Percentiles rank a stretch among this genome's conserved stretches.
These are phyloP conservation scores for Caradrina clavipalpis DNA, from an alignment of 2,888 invertebrate genomes.

Conservation along the genomic window DNA sequence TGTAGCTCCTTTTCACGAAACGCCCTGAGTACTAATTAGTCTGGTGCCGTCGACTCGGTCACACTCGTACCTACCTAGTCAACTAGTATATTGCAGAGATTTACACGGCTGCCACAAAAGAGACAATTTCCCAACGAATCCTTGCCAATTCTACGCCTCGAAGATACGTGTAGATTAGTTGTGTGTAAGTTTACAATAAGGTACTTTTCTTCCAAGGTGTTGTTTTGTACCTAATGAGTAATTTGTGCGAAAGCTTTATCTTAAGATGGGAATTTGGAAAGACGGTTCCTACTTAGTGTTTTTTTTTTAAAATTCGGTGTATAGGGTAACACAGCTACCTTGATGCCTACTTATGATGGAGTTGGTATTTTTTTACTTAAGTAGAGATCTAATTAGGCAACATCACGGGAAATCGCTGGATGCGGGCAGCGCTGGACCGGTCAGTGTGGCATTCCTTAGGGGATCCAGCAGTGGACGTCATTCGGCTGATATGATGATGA, in stretches of 20 bases:
- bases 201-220: neutral
- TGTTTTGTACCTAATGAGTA: neutral
- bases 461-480: too few species aligned
- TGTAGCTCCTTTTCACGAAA: conserved; percentile 71
- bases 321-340: too few species aligned
- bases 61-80: conserved; percentile 7
- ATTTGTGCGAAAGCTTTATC: neutral
- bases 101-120: conserved; percentile 66
- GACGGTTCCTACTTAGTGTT: too few species aligned
- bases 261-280: neutral
- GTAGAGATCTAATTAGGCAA: too few species aligned
- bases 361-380: too few species aligned
- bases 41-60: conserved; percentile 57
- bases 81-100: conserved; percentile 11
- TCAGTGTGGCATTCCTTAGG: too few species aligned
- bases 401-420: too few species aligned
- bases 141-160: conserved; percentile 64
- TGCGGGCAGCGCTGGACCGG: too few species aligned
- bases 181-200: conserved; percentile 26
- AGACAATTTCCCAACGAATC: conserved; percentile 72
- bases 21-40: conserved; percentile 73
- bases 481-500: too few species aligned
- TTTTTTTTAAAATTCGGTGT: too few species aligned
- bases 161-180: conserved; percentile 36
- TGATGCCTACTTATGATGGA: too few species aligned